Evolutionary conservation across 2,888 invertebrate species (phyloP).

Genomic region (Cremastinae sp.): DNA sequence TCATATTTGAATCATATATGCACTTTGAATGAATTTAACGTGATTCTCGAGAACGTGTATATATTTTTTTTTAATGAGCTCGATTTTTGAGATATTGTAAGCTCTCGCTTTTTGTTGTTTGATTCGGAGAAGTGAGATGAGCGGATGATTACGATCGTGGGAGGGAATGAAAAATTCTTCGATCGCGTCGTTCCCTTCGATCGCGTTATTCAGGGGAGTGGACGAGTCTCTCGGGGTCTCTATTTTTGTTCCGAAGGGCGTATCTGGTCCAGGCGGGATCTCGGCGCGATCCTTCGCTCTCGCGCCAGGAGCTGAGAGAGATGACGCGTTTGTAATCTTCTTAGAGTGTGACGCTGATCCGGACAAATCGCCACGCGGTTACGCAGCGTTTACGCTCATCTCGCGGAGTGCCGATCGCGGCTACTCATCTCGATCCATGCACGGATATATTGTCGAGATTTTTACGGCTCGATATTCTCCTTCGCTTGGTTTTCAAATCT

Average conservation of each 20-base stretch:
- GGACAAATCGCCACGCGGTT: constrained; percentile 82
- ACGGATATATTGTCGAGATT: no score
- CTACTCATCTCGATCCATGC: no score
- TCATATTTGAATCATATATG: no score
- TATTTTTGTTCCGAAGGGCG: constrained; percentile 30
- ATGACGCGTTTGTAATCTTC: constrained; percentile 81
- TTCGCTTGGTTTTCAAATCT: no score
- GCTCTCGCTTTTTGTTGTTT: no score
- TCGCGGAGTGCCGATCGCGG: no score
- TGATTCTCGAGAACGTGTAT: no score
- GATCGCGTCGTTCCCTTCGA: constrained; percentile 16
- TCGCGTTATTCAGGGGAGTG: constrained; percentile 10
- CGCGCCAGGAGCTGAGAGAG: constrained; percentile 65
- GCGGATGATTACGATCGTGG: constrained; percentile 1
- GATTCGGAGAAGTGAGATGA: not conserved
- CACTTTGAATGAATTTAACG: no score
- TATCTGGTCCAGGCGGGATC: constrained; percentile 49
- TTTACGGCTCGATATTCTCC: no score
- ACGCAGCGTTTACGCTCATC: constrained; percentile 75
- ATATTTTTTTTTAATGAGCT: no score
- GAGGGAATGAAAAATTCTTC: constrained; percentile 29
- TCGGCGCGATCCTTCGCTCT: constrained; percentile 67
- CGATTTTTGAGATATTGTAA: no score
- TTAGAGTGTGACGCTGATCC: constrained; percentile 84
- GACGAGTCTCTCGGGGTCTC: constrained; percentile 6